Evolutionary conservation across 2,113 vertebrate genomes (phyloP), one percentile per base, ranked within the genome.

Genomic region (Colinus virginianus): DNA sequence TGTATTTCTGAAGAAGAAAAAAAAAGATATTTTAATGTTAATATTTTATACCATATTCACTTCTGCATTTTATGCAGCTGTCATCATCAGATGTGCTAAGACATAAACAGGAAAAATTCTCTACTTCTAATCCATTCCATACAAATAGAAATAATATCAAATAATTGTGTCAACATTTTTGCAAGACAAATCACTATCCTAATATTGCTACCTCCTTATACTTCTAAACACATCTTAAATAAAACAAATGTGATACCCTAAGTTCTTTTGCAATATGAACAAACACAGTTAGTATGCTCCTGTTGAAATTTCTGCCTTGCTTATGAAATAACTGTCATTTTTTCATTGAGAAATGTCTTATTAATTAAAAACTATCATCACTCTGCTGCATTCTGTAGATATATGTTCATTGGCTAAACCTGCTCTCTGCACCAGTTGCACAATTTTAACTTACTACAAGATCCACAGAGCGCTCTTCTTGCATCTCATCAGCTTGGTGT

Each of bases 221-320:
- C 21, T 90, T 67, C 40, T 86, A 88, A 91, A 89, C 1, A 2
- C 19, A 45, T 34, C 36, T 88, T 63, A 84, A 69, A 93, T 42
- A 75, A 85, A 93, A 82, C 38, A 81, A 90, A 91, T 38, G 7
- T 3, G 4, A 43, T 66, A 72, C 1, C 43, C 13, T 79, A 46
- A 46, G 90, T 97, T 93, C 46, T 86, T 69, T 90, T 93, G 76
- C 64, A 95, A 87, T 53, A 21, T 61, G 48, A 82, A 72, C 14
- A 79, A 90, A 80, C 11, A 34, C n/a, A 74, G 22, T 61, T 86
- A 87, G 19, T 87, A n/a, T 78, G 42, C 56, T 85, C 87, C 69
- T 68, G 68, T 45, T 94, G 71, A 88, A 91, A 77, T 51, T 66
- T 16, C 51, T 80, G 72, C 6, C 3, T 88, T 12, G 22, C 26